phyloP scores from a whole-genome alignment of 1,140 invertebrate genomes.

The Leptestheria dahalacensis region DNA sequence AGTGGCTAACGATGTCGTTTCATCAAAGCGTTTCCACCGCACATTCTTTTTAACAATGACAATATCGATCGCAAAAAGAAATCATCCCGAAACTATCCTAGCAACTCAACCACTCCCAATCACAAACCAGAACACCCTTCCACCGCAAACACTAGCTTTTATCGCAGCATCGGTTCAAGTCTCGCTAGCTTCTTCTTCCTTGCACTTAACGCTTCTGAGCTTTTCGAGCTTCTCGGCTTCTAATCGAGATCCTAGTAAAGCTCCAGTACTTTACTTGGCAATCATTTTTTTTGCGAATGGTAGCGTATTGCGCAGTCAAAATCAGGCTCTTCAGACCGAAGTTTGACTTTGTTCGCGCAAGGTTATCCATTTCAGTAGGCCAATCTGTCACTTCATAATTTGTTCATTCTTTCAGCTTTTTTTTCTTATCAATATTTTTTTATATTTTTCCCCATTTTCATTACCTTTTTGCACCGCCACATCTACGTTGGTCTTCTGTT shows the following conservation, averaged over 20 bases:
- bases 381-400: background rate
- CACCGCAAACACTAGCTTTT: background rate
- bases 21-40: slow-evolving; percentile 12
- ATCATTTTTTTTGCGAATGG: no score
- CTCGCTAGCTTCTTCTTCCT: no score
- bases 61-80: background rate
- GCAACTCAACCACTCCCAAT: background rate
- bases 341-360: no score
- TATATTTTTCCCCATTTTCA: slow-evolving; percentile 6
- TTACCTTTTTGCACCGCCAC: slow-evolving; percentile 6
- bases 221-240: no score
- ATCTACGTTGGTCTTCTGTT: slow-evolving; percentile 3
- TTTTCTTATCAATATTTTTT: background rate
- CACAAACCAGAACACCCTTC: background rate
- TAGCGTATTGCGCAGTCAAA: no score
- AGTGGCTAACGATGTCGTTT: slow-evolving; percentile 10
- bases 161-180: no score
- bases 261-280: no score
- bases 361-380: background rate
- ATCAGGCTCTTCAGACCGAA: no score
- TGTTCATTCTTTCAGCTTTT: background rate
- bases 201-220: no score
- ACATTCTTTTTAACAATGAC: background rate
- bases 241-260: no score
- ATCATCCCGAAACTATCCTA: background rate